phyloP scores from a whole-genome alignment of 2,797 vertebrate genomes.

The Crypturellus tataupa region DNA sequence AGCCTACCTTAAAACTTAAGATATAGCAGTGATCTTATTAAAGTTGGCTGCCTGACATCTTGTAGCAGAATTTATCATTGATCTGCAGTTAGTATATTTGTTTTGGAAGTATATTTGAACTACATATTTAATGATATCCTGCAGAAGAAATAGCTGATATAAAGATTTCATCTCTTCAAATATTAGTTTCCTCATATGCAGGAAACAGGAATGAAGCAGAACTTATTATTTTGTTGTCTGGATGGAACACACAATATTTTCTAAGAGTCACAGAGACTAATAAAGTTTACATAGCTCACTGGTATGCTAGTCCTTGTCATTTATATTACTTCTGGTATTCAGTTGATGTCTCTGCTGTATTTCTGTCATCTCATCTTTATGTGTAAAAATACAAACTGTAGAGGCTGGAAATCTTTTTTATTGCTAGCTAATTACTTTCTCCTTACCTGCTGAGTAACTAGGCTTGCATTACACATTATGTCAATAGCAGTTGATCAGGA shows the following conservation, averaged over 20 bases:
- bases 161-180: not conserved
- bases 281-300: not conserved
- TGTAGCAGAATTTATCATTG: not conserved
- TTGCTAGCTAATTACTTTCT: not conserved
- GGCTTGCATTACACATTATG: fast-evolving
- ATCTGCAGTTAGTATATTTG: not conserved
- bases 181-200: not conserved
- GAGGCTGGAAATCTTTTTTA: not conserved
- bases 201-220: not conserved
- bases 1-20: not conserved
- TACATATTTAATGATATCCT: not conserved
- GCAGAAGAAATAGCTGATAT: not conserved
- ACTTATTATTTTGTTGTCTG: not conserved
- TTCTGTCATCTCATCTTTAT: not conserved
- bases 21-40: not conserved
- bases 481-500: not conserved
- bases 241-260: not conserved
- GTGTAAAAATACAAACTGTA: not conserved
- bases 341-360: not conserved
- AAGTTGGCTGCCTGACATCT: not conserved
- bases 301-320: not conserved
- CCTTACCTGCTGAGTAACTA: not conserved
- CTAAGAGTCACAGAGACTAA: not conserved
- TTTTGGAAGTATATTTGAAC: not conserved
- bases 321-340: not conserved